Evolutionary conservation across 1,140 invertebrate species (phyloP).

Genomic region (Drosophila mauritiana): DNA sequence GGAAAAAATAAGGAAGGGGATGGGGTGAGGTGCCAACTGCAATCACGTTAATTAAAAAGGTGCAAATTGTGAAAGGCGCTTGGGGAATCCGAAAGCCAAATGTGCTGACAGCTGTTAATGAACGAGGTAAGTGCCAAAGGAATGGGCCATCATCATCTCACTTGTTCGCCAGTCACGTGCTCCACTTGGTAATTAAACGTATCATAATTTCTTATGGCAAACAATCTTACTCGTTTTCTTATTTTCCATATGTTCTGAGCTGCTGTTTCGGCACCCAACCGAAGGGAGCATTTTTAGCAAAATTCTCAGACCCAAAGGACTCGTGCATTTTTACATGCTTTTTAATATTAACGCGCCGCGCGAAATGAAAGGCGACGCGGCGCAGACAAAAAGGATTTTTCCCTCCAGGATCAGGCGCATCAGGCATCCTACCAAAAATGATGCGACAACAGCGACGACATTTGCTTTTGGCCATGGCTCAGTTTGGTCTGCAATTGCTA

Average conservation of each 20-base stretch:
- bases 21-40: slow-evolving; percentile 57
- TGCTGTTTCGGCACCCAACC: slow-evolving; percentile 5
- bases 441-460: slow-evolving; percentile 50
- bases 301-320: slow-evolving; percentile 29
- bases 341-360: slow-evolving; percentile 73
- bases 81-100: slow-evolving; percentile 69
- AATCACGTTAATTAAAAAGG: slow-evolving; percentile 85
- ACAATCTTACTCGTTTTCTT: slow-evolving; percentile 24
- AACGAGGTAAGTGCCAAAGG: slow-evolving; percentile 54
- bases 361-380: slow-evolving; percentile 67
- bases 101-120: slow-evolving; percentile 84
- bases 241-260: slow-evolving; percentile 6
- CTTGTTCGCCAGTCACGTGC: slow-evolving; percentile 73
- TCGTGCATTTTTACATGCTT: slow-evolving; percentile 78
- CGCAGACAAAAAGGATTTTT: slow-evolving; percentile 76
- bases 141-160: slow-evolving; percentile 20
- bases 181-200: slow-evolving; percentile 79
- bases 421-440: slow-evolving; percentile 53
- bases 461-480: slow-evolving; percentile 73
- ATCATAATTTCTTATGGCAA: slow-evolving; percentile 79
- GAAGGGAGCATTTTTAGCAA: slow-evolving; percentile 9
- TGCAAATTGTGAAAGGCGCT: slow-evolving; percentile 83
- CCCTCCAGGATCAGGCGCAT: background rate
- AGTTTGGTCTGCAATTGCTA: slow-evolving; percentile 65
- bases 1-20: background rate